Evolutionary conservation across 2,113 vertebrate genomes (phyloP), one percentile per base, ranked within the genome.

Genomic region (Larimichthys polyactis): DNA sequence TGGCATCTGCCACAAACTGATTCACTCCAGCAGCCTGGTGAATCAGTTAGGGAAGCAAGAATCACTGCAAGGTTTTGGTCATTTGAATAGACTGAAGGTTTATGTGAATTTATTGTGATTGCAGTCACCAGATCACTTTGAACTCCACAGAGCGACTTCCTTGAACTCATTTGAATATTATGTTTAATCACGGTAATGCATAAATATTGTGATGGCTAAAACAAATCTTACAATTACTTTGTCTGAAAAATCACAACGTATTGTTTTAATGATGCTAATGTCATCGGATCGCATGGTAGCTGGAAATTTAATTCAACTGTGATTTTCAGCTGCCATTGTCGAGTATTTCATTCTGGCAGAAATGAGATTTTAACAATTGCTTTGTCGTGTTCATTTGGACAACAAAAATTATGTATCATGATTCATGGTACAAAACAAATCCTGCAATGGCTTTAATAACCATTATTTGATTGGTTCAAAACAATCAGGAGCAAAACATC

Each of bases 241-340:
- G 76, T 83, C 44, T 52, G 76, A 16, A 75, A 76, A 40, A 73
- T 51, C 12, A 14, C 20, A 32, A 27, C 46, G 59, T 46, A 24
- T 1, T 27, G 49, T 78, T 4, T 57, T 27, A 59, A 3, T 71
- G 16, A n/a, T 40, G 32, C 40, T 44, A 75, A 71, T 24, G 62
- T 68, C 66, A 71, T 20, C 27, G 5, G n/a, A 43, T 52, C 44
- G 43, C 17, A 52, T 19, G 10, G 46, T 52, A 10, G 74, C 48
- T 88, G 36, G n/a, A 78, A 75, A 72, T 79, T 7, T 58, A 82
- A 77, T 75, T 55, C 5, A 83, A 54, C 19, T 54, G 29, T 54
- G 29, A 67, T 73, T 60, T 71, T 78, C 40, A 81, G 58, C 32
- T 66, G 62, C 57, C 63, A 62, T 67, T 75, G 7, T 10, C 36